These are phyloP conservation scores for Staurois parvus DNA, from an alignment of 2,797 vertebrate species.

Conservation along the genomic window DNA sequence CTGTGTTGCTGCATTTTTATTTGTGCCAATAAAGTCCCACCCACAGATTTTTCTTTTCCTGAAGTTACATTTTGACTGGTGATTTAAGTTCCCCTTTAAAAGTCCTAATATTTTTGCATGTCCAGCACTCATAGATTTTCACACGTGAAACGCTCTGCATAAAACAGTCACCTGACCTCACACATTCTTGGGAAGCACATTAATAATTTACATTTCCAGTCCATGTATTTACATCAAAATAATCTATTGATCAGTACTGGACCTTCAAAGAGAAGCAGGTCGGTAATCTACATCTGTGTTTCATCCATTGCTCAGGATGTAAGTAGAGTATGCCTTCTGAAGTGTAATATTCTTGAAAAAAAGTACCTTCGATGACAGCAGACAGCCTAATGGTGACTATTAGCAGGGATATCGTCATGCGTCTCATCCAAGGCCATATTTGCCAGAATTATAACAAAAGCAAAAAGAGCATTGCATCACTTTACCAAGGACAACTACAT, in stretches of 20 bases:
- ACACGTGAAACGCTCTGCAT: neutral
- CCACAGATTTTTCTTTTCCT: no score
- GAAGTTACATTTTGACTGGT: no score
- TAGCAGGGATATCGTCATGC: neutral
- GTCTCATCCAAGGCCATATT: no score
- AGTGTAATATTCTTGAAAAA: neutral
- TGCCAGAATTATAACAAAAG: neutral
- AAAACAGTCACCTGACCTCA: neutral
- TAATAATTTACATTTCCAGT: constrained; percentile 15
- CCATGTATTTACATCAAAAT: constrained; percentile 13
- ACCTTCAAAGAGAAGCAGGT: neutral
- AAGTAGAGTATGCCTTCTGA: neutral
- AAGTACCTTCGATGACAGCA: neutral
- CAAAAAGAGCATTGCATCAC: neutral
- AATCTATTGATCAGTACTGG: constrained; percentile 1
- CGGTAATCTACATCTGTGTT: neutral
- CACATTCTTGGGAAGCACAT: constrained; percentile 1
- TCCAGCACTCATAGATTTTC: neutral
- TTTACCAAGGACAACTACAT: no score
- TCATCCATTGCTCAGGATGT: neutral
- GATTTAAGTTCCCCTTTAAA: neutral
- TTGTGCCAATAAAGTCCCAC: no score
- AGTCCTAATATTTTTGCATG: neutral
- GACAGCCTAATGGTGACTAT: neutral
- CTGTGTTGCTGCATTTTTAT: no score